Conservation (phyloP, 2,797 vertebrate genomes). For the Nasua narica region DNA sequence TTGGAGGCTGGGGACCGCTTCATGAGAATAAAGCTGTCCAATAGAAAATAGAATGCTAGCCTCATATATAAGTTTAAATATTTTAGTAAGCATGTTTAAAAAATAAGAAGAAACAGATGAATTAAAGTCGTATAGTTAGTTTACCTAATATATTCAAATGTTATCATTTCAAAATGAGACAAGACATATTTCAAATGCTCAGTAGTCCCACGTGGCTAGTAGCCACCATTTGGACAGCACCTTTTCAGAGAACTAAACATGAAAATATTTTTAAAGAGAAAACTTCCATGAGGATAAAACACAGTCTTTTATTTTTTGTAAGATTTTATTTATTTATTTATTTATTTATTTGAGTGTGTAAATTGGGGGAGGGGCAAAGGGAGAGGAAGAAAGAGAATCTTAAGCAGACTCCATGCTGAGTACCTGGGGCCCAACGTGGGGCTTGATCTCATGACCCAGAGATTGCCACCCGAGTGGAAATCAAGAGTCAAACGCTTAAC, state of each 20-base stretch:
- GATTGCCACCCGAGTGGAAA: not conserved
- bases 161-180: not conserved
- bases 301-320: not conserved
- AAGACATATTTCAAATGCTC: not conserved
- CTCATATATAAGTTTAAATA: not conserved
- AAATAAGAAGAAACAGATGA: not conserved
- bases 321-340: not conserved
- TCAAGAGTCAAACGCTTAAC: not conserved
- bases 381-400: not conserved
- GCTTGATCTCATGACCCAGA: not conserved
- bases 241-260: not conserved
- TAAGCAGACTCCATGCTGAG: not conserved
- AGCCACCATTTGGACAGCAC: not conserved
- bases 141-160: not conserved
- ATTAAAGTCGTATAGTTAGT: not conserved
- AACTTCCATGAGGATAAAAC: not conserved
- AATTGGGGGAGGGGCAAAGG: not conserved
- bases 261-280: not conserved
- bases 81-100: not conserved
- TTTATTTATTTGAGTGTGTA: not conserved
- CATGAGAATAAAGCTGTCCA: not conserved
- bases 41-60: not conserved
- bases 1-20: not conserved
- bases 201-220: too few relatives aligned
- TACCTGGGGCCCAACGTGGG: fast-evolving